Conservation (phyloP, 2,888 invertebrate species). For the Arctia plantaginis region DNA sequence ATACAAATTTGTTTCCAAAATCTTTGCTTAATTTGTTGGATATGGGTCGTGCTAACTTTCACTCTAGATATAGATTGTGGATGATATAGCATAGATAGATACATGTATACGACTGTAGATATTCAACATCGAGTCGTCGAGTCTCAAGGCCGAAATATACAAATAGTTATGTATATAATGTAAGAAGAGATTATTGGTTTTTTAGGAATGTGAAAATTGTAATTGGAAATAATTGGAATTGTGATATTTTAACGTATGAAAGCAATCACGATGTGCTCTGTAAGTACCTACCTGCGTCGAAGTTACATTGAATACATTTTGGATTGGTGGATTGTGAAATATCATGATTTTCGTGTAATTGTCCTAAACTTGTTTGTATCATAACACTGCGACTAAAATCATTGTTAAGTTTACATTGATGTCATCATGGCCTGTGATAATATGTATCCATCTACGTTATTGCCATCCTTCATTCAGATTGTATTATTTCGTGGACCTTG, state of each 20-base stretch:
- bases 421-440: constrained; percentile 40
- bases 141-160: constrained; percentile 86
- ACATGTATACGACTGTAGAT: constrained; percentile 77
- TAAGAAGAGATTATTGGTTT: constrained; percentile 74
- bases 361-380: constrained; percentile 59
- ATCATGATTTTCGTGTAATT: constrained; percentile 55
- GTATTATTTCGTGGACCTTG: constrained; percentile 53
- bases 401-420: constrained; percentile 21
- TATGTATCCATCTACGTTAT: constrained; percentile 31
- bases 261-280: constrained; percentile 54
- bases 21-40: constrained; percentile 59
- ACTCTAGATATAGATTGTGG: constrained; percentile 84
- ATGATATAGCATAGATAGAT: constrained; percentile 75
- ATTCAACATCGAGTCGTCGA: constrained; percentile 83
- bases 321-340: constrained; percentile 68
- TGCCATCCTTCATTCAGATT: constrained; percentile 31
- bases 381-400: constrained; percentile 66
- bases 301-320: constrained; percentile 49
- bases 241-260: constrained; percentile 44
- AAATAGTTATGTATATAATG: constrained; percentile 75
- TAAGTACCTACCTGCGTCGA: constrained; percentile 59
- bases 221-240: constrained; percentile 58
- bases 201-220: constrained; percentile 66
- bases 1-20: constrained; percentile 58
- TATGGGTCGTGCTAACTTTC: constrained; percentile 85